A percentile compares a stretch with the other conserved stretches of the same genome.
phyloP scores from a whole-genome alignment of 2,888 invertebrate species.

The Strigamia transsilvanica region DNA sequence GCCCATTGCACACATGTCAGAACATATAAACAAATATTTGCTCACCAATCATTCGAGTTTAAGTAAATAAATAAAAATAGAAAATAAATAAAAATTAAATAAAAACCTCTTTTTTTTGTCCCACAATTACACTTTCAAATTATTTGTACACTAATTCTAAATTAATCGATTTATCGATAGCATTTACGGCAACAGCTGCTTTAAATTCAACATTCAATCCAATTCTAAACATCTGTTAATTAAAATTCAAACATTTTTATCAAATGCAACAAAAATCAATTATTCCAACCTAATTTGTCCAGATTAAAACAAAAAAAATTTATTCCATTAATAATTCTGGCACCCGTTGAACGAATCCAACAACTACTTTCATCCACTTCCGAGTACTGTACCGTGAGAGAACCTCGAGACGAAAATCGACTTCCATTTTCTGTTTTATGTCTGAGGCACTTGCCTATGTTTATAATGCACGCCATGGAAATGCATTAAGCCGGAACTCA shows the following conservation, averaged over 20 bases:
- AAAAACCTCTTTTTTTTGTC: too few relatives aligned
- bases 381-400: neutral
- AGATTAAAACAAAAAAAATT: neutral
- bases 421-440: constrained; percentile 42
- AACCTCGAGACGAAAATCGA: constrained; percentile 20
- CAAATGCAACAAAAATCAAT: too few relatives aligned
- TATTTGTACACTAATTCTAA: neutral
- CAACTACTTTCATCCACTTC: neutral
- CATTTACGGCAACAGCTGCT: neutral
- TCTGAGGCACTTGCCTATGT: constrained; percentile 20
- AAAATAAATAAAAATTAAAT: too few relatives aligned
- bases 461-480: constrained; percentile 35
- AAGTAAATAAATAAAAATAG: too few relatives aligned
- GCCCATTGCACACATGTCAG: too few relatives aligned
- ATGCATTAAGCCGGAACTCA: constrained; percentile 47
- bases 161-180: neutral
- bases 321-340: neutral
- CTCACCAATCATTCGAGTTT: too few relatives aligned
- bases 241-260: neutral
- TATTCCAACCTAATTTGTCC: too few relatives aligned
- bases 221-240: neutral
- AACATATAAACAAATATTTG: too few relatives aligned
- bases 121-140: too few relatives aligned
- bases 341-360: neutral
- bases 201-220: neutral